phyloP scores from a whole-genome alignment of 2,888 invertebrate genomes.

The Deilephila elpenor region DNA sequence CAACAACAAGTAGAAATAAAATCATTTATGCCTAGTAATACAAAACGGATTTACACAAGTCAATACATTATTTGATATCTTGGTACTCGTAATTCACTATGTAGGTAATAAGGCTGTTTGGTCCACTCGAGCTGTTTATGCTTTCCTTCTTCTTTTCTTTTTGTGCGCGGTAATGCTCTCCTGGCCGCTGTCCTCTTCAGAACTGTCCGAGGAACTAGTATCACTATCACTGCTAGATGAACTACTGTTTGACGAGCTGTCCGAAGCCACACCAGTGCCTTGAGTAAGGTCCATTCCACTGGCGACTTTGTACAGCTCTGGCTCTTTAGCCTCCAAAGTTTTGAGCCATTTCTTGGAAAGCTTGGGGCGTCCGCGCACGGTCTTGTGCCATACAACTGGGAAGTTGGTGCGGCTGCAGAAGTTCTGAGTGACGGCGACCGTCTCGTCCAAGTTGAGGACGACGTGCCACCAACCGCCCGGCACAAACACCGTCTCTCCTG shows the following conservation, averaged over 20 bases:
- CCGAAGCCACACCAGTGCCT: constrained; percentile 96
- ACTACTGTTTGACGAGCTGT: constrained; percentile 95
- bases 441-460: constrained; percentile 97
- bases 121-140: constrained; percentile 53
- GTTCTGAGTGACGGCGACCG: constrained; percentile 99
- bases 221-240: constrained; percentile 89
- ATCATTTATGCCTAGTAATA: constrained; percentile 71
- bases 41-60: constrained; percentile 63
- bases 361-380: constrained; percentile 97
- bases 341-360: constrained; percentile 96
- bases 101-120: constrained; percentile 56
- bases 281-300: constrained; percentile 93
- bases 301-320: constrained; percentile 91
- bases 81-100: constrained; percentile 52
- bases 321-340: constrained; percentile 88
- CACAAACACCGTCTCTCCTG: constrained; percentile 99
- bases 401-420: constrained; percentile 98
- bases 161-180: constrained; percentile 95
- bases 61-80: constrained; percentile 52
- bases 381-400: constrained; percentile 99
- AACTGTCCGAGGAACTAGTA: constrained; percentile 80
- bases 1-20: constrained; percentile 57
- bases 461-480: constrained; percentile 99
- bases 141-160: constrained; percentile 88
- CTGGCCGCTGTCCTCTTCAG: constrained; percentile 92